phyloP scores from a whole-genome alignment of 2,797 vertebrate genomes.

The Bradypodion pumilum region DNA sequence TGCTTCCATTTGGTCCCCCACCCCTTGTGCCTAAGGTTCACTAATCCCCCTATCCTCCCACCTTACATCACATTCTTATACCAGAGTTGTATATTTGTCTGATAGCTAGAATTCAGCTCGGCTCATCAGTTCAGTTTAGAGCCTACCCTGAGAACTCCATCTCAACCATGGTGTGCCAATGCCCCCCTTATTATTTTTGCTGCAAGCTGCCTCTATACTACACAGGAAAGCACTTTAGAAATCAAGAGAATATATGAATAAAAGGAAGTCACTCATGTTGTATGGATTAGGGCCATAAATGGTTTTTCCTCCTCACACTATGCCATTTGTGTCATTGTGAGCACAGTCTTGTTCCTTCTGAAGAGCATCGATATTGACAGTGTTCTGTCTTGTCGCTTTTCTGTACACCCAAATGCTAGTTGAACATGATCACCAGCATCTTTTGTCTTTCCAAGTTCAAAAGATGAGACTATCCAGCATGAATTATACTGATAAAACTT shows the following conservation, averaged over 20 bases:
- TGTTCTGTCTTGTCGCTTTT: neutral
- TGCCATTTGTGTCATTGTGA: neutral
- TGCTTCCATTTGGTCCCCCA: neutral
- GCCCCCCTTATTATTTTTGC: neutral
- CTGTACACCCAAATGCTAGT: neutral
- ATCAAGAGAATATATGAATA: neutral
- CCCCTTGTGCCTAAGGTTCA: neutral
- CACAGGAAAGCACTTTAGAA: neutral
- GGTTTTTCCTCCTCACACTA: neutral
- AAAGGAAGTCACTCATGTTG: neutral
- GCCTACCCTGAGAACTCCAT: neutral
- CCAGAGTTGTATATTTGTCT: neutral
- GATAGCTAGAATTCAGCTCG: neutral
- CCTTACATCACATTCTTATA: neutral
- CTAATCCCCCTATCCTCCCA: neutral
- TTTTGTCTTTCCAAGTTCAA: constrained; percentile 28
- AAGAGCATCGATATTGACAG: neutral
- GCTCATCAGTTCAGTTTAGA: neutral
- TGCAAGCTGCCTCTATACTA: neutral
- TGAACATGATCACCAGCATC: constrained; percentile 12
- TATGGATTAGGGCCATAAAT: neutral
- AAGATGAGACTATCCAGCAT: constrained; percentile 13
- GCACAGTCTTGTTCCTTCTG: constrained; percentile 2
- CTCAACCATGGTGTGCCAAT: neutral
- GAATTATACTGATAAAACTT: neutral